These are phyloP conservation scores for Muntiacus reevesi DNA, from an alignment of 2,113 vertebrate genomes.

Conservation along the genomic window DNA sequence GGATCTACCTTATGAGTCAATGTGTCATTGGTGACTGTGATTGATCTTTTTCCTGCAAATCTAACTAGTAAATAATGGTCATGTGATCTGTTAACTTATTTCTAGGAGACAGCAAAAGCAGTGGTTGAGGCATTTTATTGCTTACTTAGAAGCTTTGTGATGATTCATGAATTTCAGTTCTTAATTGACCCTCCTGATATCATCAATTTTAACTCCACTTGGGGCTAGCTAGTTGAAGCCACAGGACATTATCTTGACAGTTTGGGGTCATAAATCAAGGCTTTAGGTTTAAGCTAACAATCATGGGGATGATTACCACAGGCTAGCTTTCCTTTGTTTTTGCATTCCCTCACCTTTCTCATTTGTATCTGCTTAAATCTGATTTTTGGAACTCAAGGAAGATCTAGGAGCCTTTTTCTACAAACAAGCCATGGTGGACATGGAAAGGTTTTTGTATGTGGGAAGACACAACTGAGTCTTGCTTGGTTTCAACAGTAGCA, in stretches of 20 bases:
- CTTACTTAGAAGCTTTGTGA: background rate
- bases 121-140: background rate
- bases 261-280: background rate
- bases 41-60: background rate
- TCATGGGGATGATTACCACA: rapidly evolving
- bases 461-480: background rate
- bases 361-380: background rate
- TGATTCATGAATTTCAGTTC: background rate
- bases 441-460: background rate
- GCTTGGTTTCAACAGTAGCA: background rate
- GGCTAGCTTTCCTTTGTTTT: background rate
- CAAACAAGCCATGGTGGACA: background rate
- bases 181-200: background rate
- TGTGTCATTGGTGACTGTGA: background rate
- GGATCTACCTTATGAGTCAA: background rate
- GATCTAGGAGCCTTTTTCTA: background rate
- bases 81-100: background rate
- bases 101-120: background rate
- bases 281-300: background rate
- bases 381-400: background rate
- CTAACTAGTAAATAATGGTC: background rate
- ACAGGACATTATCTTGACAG: background rate
- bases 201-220: background rate
- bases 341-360: background rate
- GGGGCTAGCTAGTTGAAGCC: background rate